phyloP scores from a whole-genome alignment of 92 coral and sea anemone genomes.

The Diadumene lineata region DNA sequence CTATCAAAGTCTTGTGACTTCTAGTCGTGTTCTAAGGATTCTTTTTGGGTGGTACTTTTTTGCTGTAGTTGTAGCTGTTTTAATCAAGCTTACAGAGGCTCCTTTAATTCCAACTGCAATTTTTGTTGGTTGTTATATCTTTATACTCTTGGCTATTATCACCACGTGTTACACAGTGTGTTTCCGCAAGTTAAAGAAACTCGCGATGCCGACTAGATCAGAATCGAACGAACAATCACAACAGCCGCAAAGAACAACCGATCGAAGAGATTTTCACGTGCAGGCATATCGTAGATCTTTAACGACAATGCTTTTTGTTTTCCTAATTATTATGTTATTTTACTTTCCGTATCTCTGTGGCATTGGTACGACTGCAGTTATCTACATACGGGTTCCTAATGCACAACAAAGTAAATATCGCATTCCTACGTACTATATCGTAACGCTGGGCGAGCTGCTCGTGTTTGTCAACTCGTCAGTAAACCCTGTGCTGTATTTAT shows the following conservation, averaged over 20 bases:
- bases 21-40: neutral
- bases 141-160: neutral
- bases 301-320: neutral
- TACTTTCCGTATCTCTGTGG: conserved; percentile 12
- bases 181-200: conserved; percentile 6
- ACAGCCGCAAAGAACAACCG: neutral
- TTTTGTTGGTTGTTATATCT: neutral
- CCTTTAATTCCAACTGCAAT: neutral
- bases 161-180: neutral
- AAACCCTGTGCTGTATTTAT: conserved; percentile 5
- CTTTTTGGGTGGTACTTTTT: neutral
- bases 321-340: neutral
- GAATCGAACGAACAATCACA: neutral
- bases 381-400: neutral
- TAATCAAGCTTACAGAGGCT: neutral
- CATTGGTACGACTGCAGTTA: neutral
- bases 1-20: conserved; percentile 9
- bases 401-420: neutral
- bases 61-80: neutral
- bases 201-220: neutral
- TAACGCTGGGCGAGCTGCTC: neutral
- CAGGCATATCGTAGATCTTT: conserved; percentile 12
- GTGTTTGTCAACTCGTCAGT: conserved; percentile 7
- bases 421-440: neutral
- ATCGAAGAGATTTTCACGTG: neutral